These are phyloP conservation scores for Pomacea canaliculata DNA, from an alignment of 2,888 invertebrate species.

Conservation along the genomic window DNA sequence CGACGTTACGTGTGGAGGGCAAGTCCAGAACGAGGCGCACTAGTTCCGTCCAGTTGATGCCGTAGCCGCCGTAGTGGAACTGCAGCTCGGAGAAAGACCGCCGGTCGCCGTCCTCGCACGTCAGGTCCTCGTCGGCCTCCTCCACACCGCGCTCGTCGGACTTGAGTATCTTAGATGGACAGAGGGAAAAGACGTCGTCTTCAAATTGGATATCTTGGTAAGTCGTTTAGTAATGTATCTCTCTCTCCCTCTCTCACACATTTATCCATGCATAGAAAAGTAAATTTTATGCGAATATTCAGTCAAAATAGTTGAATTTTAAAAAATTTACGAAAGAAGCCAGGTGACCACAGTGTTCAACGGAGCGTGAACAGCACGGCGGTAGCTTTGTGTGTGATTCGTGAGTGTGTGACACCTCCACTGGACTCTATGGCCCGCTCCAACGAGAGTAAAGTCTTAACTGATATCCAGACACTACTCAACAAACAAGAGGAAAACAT, in stretches of 20 bases:
- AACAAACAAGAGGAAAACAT: too few relatives aligned
- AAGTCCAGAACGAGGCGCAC: constrained; percentile 32
- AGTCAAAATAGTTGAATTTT: too few relatives aligned
- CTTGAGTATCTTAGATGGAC: constrained; percentile 2
- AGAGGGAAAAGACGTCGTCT: not conserved
- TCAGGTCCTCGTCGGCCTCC: not conserved
- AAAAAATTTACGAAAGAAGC: too few relatives aligned
- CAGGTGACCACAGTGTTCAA: too few relatives aligned
- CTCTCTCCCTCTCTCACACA: not conserved
- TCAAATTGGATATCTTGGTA: not conserved
- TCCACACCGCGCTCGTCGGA: not conserved
- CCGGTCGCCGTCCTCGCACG: constrained; percentile 20
- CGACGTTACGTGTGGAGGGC: constrained; percentile 24
- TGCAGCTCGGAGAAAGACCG: constrained; percentile 30
- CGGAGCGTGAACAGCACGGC: too few relatives aligned
- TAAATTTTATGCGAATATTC: too few relatives aligned
- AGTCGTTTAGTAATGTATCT: not conserved
- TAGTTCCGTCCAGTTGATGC: constrained; percentile 37
- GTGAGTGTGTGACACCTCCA: too few relatives aligned
- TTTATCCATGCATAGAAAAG: too few relatives aligned
- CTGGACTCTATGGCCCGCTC: too few relatives aligned
- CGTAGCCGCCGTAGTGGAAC: constrained; percentile 32
- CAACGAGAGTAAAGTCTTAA: too few relatives aligned
- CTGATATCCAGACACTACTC: too few relatives aligned
- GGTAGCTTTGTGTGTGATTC: too few relatives aligned